Base-by-base conservation (phyloP, 2,888 invertebrate genomes). In the Lasioglossum pauxillum region DNA sequence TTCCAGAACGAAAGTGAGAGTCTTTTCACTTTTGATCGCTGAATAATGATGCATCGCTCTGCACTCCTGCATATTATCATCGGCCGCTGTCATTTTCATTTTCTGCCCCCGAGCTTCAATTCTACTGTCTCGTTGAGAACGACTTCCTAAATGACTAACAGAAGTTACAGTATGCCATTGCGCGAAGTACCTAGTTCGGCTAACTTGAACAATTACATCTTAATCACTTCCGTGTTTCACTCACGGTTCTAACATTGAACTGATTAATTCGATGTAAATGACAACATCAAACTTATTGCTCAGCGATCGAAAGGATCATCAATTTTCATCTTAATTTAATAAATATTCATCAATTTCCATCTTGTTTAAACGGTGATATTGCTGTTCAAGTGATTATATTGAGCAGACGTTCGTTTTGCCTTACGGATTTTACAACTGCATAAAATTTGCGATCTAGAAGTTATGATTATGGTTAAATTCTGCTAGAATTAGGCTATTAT, bases 11-110 rank as follows among this genome's bases (percentile, higher is more conserved):
- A 93, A 86, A 94, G 93, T 89, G 92, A 94, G 90, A 93, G 93
- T 91, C 89, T 93, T 93, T 91, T 88, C 88, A 93, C 94, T 94
- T 94, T 94, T 92, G 90, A 93, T 93, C 90, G 90, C 90, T 92
- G 89, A 92, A 92, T 92, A 91, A 85, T 67, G 73, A 67, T 71
- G 82, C 75, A 72, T 69, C 69, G 38, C 38, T 69, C 38, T 38
- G 23, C 69, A 35, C 23, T 69, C 69, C 38, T 69, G 69, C 69
- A 69, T 69, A 10, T 38, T 69, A 35, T 38, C 10, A 69, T 23
- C 69, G 38, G 38, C 38, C 69, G 38, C 23, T 38, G 67, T 67
- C 67, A 67, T 67, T 69, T 23, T 38, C 69, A 38, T 69, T 19
- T 38, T 38, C 35, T 38, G 38, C 38, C 38, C 38, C 10, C 12